Base-by-base conservation (phyloP, 2,797 vertebrate genomes). In the Sebastes minor region DNA sequence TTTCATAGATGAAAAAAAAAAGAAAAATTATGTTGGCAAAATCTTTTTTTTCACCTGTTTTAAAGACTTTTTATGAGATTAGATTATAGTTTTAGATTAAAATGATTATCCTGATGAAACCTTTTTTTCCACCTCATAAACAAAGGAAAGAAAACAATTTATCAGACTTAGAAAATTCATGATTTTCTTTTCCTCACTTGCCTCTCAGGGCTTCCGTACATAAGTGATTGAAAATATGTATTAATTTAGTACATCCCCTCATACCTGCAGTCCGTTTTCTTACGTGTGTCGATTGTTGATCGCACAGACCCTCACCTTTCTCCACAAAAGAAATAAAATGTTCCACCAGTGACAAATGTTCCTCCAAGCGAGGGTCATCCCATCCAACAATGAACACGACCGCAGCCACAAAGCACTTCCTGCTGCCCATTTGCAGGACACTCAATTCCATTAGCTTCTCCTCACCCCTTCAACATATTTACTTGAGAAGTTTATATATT, bases 361-460 rank as follows among this genome's bases (percentile, higher is more conserved):
- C 20, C 16, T 56, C 78, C 8, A 20, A 69, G 6, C 25, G 6
- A 28, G 71, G 83, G 90, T 89, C 83, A 76, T 28, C 66, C 38
- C 55, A 66, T 59, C 59, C 62, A 62, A 83, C 71, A 84, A 72
- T 30, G 49, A 75, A 74, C 65, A 76, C 8, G 2, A 30, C 33
- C 9, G 3, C 20, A 1, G 38, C 63, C 52, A 78, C 82, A 81
- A 82, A 88, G 70, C 76, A 46, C 53, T 70, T 79, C 72, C 78
- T 64, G 74, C 68, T 14, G 35, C 71, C 85, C 57, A 71, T 89
- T 85, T 75, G 60, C 87, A 66, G 85, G 78, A 78, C 65, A 52
- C 82, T 75, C 42, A 3, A 22, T 83, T 78, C 86, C 79, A 90
- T 93, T 89, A 91, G 83, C 86, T 90, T 77, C 25, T 77, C 73